A percentile compares a stretch with the other conserved stretches of the same genome.
Conservation (phyloP, 2,888 invertebrate genomes). For the Halictus ligatus region DNA sequence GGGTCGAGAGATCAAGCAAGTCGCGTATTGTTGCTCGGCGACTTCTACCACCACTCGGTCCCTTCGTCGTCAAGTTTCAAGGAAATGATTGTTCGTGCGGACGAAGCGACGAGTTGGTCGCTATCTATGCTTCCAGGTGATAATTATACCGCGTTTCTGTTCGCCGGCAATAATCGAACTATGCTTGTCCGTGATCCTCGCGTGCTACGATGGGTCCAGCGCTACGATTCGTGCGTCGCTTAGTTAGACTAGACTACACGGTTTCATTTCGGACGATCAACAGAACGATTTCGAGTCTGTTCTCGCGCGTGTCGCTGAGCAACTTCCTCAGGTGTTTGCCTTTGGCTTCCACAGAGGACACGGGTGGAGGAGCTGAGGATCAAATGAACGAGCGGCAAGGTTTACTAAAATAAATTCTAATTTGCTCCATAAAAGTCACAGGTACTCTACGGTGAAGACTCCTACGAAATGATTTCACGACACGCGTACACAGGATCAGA, state of each 20-base stretch:
- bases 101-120: background rate
- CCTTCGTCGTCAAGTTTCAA: conserved; percentile 1
- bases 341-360: conserved; percentile 36
- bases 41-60: background rate
- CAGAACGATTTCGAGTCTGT: background rate
- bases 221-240: background rate
- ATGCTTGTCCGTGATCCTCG: background rate
- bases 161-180: background rate
- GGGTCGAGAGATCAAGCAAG: conserved; percentile 3
- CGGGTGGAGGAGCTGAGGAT: conserved; percentile 13
- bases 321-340: background rate
- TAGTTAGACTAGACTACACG: conserved; percentile 8
- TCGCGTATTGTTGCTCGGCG: background rate
- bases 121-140: background rate
- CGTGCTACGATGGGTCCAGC: background rate
- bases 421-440: conserved; percentile 65
- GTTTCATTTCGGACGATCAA: background rate
- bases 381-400: conserved; percentile 42
- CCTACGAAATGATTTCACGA: conserved; percentile 42
- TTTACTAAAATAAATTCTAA: conserved; percentile 68
- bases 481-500: background rate
- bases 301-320: background rate
- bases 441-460: conserved; percentile 33
- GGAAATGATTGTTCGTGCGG: background rate
- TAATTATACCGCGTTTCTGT: background rate